Evolutionary conservation across 2,888 invertebrate species (phyloP).

Genomic region (Cremastinae sp.): DNA sequence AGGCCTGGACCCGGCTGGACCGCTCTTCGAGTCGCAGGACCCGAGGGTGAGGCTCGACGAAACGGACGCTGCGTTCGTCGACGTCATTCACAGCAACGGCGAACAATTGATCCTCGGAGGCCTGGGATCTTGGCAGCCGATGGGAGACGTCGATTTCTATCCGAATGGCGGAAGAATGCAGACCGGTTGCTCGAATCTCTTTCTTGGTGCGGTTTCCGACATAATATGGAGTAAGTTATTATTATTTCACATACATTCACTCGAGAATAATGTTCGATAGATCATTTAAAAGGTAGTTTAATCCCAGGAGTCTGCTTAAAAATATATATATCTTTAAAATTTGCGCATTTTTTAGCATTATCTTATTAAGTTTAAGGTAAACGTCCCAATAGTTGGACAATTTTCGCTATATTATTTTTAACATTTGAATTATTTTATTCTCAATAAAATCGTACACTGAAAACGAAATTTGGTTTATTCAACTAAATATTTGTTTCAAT

Average conservation of each 20-base stretch:
- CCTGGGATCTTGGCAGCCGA: constrained; percentile 93
- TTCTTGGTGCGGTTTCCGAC: constrained; percentile 94
- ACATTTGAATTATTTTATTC: too few species aligned
- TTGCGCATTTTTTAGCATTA: too few species aligned
- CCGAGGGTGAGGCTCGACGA: constrained; percentile 91
- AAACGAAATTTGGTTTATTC: too few species aligned
- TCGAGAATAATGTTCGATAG: background rate
- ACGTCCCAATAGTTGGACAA: too few species aligned
- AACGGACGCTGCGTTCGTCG: constrained; percentile 93
- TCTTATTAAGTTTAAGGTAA: too few species aligned
- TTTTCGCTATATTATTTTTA: too few species aligned
- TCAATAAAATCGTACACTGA: too few species aligned
- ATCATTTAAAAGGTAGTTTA: too few species aligned
- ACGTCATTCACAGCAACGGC: constrained; percentile 96
- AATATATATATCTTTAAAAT: too few species aligned
- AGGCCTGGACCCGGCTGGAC: constrained; percentile 95
- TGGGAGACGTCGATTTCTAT: constrained; percentile 96
- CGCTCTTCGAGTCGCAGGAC: constrained; percentile 94
- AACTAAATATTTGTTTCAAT: too few species aligned
- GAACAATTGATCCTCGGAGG: constrained; percentile 95
- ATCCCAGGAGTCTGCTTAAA: too few species aligned
- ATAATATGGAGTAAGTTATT: constrained; percentile 90
- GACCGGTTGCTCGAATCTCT: constrained; percentile 95
- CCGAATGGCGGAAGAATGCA: constrained; percentile 96
- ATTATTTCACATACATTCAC: background rate